These are phyloP conservation scores for Psilopsiagon aurifrons DNA, from an alignment of 2,113 vertebrate genomes.

Conservation along the genomic window DNA sequence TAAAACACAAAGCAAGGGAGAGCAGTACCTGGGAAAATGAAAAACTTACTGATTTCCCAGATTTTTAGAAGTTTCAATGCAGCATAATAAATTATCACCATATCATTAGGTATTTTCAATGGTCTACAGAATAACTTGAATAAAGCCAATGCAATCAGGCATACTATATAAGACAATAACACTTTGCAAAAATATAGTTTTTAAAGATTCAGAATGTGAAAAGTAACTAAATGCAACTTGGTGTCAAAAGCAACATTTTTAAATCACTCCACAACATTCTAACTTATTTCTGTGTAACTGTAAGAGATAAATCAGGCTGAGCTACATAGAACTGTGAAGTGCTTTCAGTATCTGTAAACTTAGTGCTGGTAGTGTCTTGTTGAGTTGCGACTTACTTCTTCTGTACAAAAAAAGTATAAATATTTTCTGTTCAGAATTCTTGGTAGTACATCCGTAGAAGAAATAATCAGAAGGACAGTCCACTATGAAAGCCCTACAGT, in stretches of 20 bases:
- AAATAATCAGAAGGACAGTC: conserved; percentile 29
- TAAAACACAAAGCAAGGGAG: conserved; percentile 10
- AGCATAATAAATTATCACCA: conserved; percentile 70
- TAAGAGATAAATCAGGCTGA: conserved; percentile 50
- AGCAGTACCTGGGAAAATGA: conserved; percentile 44
- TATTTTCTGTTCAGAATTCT: conserved; percentile 82
- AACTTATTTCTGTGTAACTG: conserved; percentile 46
- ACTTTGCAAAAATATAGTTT: conserved; percentile 62
- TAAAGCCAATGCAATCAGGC: conserved; percentile 63
- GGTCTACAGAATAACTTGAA: conserved; percentile 64
- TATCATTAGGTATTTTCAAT: conserved; percentile 64
- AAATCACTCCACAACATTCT: conserved; percentile 23
- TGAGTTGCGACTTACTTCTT: conserved; percentile 80
- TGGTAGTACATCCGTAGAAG: conserved; percentile 59
- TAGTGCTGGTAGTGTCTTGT: conserved; percentile 90
- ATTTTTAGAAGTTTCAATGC: conserved; percentile 64
- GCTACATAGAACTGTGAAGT: conserved; percentile 73
- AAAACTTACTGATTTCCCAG: conserved; percentile 45
- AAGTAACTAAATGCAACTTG: conserved; percentile 63
- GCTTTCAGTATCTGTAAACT: conserved; percentile 84
- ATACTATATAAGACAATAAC: conserved; percentile 60
- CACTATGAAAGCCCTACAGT: conserved; percentile 57
- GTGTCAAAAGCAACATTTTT: conserved; percentile 49
- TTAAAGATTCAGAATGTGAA: conserved; percentile 57
- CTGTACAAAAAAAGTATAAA: conserved; percentile 94